Base-by-base conservation (phyloP, 1,140 invertebrate species). In the Hypothenemus hampei region DNA sequence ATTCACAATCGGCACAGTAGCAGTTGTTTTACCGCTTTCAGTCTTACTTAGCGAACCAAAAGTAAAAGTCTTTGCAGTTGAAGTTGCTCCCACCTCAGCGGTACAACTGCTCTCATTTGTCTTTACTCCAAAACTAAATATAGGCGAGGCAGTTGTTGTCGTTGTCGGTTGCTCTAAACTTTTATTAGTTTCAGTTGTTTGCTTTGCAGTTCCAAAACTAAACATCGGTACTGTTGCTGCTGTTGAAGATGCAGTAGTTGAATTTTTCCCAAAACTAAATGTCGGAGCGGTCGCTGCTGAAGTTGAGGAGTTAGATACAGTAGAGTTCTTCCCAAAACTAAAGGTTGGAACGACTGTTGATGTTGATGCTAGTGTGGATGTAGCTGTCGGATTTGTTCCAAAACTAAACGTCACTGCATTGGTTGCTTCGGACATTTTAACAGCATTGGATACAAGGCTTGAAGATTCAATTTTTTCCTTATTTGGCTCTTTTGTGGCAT, bases 121-220 rank as follows among this genome's bases (percentile, higher is more conserved):
- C 23, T 58, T 61, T 31, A 58, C 56, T n/a, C 36, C 44, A 4
- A 57, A 48, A 51, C 55, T 61, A 6, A 61, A 46, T 13, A 58
- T 29, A 3, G 56, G 56, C 47, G 54, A 58, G 3, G 51, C 22
- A 43, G n/a, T 45, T 8, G 31, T 43, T 26, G 33, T 41, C 36
- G 29, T 45, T n/a, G 13, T 22, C 21, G n/a, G n/a, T 4, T 24
- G 31, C 16, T 31, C 29, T 35, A 37, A 23, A 2, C 23, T 36
- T 4, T 47, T 43, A 21, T 41, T 35, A 6, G 18, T 11, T 5
- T 22, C n/a, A 46, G 11, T 21, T 19, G 13, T 18, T 13, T 7
- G 3, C n/a, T 46, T 46, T 6, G 20, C 20, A 2, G 21, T 0
- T 13, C 19, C 23, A 13, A 40, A 41, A 16, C 15, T 41, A 8